These are phyloP conservation scores for Arctocebus calabarensis DNA, from an alignment of 2,797 vertebrate species.

Conservation along the genomic window DNA sequence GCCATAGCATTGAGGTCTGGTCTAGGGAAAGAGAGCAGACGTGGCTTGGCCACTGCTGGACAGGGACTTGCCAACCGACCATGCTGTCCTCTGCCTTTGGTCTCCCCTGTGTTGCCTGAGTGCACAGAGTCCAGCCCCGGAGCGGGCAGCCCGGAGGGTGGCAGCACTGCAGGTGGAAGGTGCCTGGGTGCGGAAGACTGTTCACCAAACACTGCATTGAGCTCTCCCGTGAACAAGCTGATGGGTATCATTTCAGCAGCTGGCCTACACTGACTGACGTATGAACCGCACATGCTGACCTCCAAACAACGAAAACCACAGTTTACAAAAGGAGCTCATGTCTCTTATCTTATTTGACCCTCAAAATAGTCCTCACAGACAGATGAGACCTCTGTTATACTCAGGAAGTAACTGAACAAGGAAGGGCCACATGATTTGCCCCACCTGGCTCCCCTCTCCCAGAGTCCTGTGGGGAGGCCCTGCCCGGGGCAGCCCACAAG, in stretches of 20 bases:
- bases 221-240: neutral
- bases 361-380: neutral
- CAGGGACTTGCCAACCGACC: neutral
- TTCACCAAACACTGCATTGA: neutral
- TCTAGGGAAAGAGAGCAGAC: neutral
- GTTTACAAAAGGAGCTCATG: neutral
- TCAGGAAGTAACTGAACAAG: neutral
- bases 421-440: neutral
- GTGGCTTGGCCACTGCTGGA: neutral
- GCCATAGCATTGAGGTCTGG: neutral
- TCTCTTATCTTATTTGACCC: slow-evolving; percentile 5
- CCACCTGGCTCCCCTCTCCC: neutral
- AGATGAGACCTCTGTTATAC: neutral
- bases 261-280: fast-evolving
- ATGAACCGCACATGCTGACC: neutral
- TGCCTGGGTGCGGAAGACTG: neutral
- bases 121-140: neutral
- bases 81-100: neutral
- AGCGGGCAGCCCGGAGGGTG: neutral
- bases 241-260: no score
- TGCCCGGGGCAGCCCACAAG: neutral
- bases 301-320: neutral
- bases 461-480: neutral
- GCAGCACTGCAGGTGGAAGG: neutral
- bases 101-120: neutral